Base-by-base conservation (phyloP, 2,888 invertebrate genomes). In the Belgica antarctica region DNA sequence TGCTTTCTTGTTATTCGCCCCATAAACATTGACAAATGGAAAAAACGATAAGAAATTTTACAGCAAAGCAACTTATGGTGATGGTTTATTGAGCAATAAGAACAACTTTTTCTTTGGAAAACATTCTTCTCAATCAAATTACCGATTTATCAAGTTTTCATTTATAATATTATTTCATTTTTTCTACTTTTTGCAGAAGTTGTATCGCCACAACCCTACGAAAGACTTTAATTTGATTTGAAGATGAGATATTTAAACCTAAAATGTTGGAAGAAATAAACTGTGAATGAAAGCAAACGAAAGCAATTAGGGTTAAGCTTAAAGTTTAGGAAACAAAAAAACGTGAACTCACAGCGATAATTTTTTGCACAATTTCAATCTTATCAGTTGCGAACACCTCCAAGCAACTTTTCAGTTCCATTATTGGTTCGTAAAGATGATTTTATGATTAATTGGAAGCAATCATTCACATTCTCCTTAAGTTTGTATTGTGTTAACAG, bases 191-290 rank as follows among this genome's bases (percentile, higher is more conserved):
- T 89, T 89, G 83, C 92, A 92, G 92, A 93, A 84, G 90, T 92
- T 82, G 90, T 88, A 84, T 88, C 92, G 82, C 88, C 89, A 83
- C 89, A 90, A 86, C 92, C 92, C 83, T 93, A 92, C 83, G 92
- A 92, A 86, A 92, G 92, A 86, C 89, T 93, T 84, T 92, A 89
- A 89, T 83, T 76, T 66, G 72, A 72, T 25, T 12, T 47, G 28
- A 47, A 22, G 52, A 7, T 5, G 22, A 52, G 52, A 22, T 52
- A 22, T 52, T 52, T 52, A n/a, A n/a, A n/a, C 7, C 17, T 52
- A 52, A 31, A 31, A 22, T 52, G 52, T 5, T 52, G 52, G 22
- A 52, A 17, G 22, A 52, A 46, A 31, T 5, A 31, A 52, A 52
- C 41, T 19, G 52, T 41, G 41, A 52, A 46, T 46, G 46, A 46